A percentile compares a stretch with the other conserved stretches of the same genome.
Conservation (phyloP, 2,113 vertebrate species). For the Halichoeres trimaculatus region DNA sequence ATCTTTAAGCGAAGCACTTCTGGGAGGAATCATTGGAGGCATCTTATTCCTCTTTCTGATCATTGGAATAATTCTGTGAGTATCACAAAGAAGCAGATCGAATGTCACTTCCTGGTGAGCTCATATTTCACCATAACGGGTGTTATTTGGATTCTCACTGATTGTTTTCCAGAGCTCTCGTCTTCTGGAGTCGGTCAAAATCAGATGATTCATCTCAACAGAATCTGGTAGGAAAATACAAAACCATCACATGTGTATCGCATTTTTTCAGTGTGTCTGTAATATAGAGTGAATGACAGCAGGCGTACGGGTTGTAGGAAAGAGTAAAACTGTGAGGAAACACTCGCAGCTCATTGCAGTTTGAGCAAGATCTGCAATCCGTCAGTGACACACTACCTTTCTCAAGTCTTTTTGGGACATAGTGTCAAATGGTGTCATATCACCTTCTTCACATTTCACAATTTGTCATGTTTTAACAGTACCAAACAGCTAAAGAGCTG, state of each 20-base stretch:
- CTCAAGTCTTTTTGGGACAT: not conserved
- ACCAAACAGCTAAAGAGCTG: not conserved
- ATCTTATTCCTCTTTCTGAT: constrained; percentile 1
- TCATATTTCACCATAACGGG: not conserved
- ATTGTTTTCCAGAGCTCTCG: not conserved
- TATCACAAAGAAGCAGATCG: not conserved
- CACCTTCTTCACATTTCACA: no score
- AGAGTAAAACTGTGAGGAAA: not conserved
- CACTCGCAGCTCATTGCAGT: not conserved
- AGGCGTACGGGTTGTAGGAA: no score
- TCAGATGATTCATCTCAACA: not conserved
- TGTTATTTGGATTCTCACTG: not conserved
- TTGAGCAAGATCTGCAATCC: not conserved
- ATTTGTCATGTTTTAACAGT: not conserved
- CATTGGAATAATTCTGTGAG: constrained; percentile 13
- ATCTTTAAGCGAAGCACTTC: not conserved
- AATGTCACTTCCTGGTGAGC: not conserved
- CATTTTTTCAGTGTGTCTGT: not conserved
- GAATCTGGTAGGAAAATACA: not conserved
- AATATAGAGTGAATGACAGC: no score
- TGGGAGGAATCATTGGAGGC: constrained; percentile 12
- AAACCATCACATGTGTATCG: not conserved
- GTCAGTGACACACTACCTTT: not conserved
- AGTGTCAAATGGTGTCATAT: not conserved
- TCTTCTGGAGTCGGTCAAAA: not conserved